Conservation (phyloP, 2,888 invertebrate species). For the Pollenia labialis region DNA sequence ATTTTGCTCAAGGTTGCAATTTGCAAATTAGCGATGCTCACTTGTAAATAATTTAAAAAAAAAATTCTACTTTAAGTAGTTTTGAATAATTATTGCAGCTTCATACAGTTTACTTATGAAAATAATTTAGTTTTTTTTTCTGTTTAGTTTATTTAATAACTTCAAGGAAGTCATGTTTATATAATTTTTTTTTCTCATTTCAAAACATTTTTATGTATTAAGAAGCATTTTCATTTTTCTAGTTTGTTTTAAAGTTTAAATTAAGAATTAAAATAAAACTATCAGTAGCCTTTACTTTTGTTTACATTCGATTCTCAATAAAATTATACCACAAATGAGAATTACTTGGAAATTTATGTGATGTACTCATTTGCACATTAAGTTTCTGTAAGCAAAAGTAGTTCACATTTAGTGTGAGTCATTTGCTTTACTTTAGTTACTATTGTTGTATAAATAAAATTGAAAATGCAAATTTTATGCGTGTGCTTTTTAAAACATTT, state of each 20-base stretch:
- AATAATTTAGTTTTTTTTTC: constrained; percentile 23
- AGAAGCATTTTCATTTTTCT: background rate
- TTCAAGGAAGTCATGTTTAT: constrained; percentile 72
- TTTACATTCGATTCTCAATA: constrained; percentile 49
- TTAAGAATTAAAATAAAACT: constrained; percentile 12
- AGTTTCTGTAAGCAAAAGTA: constrained; percentile 46
- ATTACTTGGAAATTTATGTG: constrained; percentile 59
- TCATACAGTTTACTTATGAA: constrained; percentile 1
- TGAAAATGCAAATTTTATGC: constrained; percentile 57
- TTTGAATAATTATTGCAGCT: constrained; percentile 44
- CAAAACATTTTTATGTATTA: background rate
- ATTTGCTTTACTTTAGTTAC: constrained; percentile 8
- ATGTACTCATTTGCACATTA: background rate
- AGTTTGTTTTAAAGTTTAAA: background rate
- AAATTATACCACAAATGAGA: constrained; percentile 66
- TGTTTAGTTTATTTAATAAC: constrained; percentile 62
- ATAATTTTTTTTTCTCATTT: background rate
- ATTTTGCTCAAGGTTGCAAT: constrained; percentile 73
- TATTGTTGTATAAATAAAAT: constrained; percentile 41
- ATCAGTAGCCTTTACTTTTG: constrained; percentile 4
- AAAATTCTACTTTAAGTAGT: constrained; percentile 7
- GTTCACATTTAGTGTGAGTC: constrained; percentile 53
- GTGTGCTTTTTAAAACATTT: constrained; percentile 16
- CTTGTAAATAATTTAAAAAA: constrained; percentile 57
- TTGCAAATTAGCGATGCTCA: constrained; percentile 73